phyloP scores from a whole-genome alignment of 2,797 vertebrate species.

The Megalops cyprinoides region DNA sequence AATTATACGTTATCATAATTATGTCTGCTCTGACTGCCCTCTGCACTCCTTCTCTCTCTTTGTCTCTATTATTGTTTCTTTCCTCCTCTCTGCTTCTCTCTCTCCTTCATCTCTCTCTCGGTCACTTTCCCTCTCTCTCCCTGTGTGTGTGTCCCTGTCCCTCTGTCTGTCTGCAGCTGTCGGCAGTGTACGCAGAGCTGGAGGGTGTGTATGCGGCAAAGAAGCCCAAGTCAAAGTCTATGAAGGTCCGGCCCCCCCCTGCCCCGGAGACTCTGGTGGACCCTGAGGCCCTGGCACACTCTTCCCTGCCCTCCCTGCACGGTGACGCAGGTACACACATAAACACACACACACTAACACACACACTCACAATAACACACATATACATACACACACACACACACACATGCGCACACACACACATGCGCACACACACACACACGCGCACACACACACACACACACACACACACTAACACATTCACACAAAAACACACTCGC shows the following conservation, averaged over 20 bases:
- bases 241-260: constrained; percentile 80
- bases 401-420: neutral
- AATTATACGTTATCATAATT: too few species aligned
- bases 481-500: too few species aligned
- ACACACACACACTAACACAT: too few species aligned
- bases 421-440: neutral
- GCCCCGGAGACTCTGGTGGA: constrained; percentile 70
- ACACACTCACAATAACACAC: too few species aligned
- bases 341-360: too few species aligned
- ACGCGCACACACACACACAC: too few species aligned
- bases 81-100: neutral
- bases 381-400: neutral
- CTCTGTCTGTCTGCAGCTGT: constrained; percentile 77
- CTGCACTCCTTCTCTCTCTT: neutral
- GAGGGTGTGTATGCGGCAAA: constrained; percentile 89
- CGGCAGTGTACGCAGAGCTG: constrained; percentile 91
- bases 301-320: constrained; percentile 66
- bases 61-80: neutral
- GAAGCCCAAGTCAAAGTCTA: constrained; percentile 78
- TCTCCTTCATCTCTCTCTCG: too few species aligned
- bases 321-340: constrained; percentile 70
- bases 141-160: neutral
- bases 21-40: neutral
- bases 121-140: neutral
- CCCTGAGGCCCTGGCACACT: constrained; percentile 67